phyloP scores from a whole-genome alignment of 1,140 invertebrate genomes.

The Laupala kohalensis region DNA sequence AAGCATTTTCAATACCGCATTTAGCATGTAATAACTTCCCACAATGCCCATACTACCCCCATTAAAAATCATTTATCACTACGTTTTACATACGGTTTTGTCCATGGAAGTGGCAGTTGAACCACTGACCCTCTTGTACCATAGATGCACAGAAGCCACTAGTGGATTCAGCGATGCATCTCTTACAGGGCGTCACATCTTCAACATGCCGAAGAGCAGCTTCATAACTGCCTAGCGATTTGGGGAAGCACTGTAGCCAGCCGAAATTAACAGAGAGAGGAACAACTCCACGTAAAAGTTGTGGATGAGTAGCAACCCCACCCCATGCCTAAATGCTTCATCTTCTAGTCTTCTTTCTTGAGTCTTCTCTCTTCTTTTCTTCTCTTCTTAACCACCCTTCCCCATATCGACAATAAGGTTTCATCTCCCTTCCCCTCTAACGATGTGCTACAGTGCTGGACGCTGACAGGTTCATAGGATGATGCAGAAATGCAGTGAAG shows the following conservation, averaged over 20 bases:
- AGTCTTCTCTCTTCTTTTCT: constrained; percentile 32
- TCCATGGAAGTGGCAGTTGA: neutral
- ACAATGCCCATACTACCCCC: neutral
- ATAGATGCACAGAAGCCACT: constrained; percentile 6
- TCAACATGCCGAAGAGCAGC: constrained; percentile 18
- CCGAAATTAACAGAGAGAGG: constrained; percentile 1
- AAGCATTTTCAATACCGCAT: neutral
- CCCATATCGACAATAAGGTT: neutral
- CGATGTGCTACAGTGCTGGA: constrained; percentile 5
- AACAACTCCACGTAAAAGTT: neutral
- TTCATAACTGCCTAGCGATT: constrained; percentile 18
- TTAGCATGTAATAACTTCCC: neutral
- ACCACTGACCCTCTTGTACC: neutral
- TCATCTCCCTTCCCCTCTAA: neutral
- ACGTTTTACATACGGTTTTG: constrained; percentile 12
- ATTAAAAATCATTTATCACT: neutral
- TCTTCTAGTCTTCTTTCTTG: constrained; percentile 35
- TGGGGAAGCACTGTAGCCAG: constrained; percentile 10
- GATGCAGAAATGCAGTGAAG: neutral
- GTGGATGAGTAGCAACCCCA: neutral
- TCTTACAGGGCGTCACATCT: constrained; percentile 1
- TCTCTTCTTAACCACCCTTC: constrained; percentile 22
- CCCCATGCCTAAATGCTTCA: constrained; percentile 14
- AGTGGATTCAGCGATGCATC: constrained; percentile 4
- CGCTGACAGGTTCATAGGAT: neutral